Percentiles rank a stretch among this genome's conserved stretches.
phyloP scores from a whole-genome alignment of 1,140 invertebrate species.

The Zaprionus davidi region DNA sequence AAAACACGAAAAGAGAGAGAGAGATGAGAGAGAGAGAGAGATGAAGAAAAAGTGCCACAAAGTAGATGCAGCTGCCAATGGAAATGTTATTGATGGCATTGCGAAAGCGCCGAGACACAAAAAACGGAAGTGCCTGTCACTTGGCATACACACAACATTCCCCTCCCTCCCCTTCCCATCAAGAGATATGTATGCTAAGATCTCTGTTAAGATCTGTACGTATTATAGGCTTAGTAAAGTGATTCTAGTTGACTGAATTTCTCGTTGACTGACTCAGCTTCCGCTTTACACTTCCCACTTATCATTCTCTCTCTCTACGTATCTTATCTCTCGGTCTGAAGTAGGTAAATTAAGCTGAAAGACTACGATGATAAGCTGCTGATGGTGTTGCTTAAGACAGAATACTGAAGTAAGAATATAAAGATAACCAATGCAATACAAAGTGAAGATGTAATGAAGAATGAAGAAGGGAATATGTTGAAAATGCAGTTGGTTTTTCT shows the following conservation, averaged over 20 bases:
- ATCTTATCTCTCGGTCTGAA: conserved; percentile 20
- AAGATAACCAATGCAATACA: background rate
- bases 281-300: conserved; percentile 5
- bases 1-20: conserved; percentile 5
- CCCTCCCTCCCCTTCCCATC: background rate
- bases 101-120: conserved; percentile 27
- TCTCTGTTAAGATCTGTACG: background rate
- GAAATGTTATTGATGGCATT: conserved; percentile 27
- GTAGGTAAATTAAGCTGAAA: background rate
- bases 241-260: conserved; percentile 5
- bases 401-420: background rate
- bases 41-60: conserved; percentile 34
- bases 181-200: background rate
- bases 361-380: background rate
- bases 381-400: background rate
- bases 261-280: conserved; percentile 11
- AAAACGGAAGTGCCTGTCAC: conserved; percentile 50
- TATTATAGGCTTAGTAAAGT: conserved; percentile 3
- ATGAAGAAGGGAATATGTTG: too few relatives aligned
- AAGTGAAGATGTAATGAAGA: too few relatives aligned
- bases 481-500: too few relatives aligned
- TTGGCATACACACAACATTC: background rate
- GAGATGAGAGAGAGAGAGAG: background rate
- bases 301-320: background rate
- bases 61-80: conserved; percentile 37